phyloP scores from a whole-genome alignment of 1,140 invertebrate species.

The Drosophila mayri region DNA sequence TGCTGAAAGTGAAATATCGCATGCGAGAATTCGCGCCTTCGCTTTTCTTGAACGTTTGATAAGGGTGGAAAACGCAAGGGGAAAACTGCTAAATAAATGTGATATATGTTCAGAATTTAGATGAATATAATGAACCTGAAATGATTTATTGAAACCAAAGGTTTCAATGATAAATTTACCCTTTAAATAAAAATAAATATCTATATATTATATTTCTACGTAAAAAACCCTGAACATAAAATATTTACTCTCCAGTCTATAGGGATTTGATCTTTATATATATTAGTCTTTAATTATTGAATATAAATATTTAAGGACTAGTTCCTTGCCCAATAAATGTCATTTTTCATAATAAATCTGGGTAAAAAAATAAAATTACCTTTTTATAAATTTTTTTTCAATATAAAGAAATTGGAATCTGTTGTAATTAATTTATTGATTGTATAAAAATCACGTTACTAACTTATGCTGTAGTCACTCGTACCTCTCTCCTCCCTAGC shows the following conservation, averaged over 20 bases:
- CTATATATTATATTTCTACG: too few relatives aligned
- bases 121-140: not conserved
- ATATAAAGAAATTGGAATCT: not conserved
- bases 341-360: too few relatives aligned
- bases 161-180: not conserved
- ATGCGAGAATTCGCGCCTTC: slow-evolving; percentile 15
- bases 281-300: too few relatives aligned
- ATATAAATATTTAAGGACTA: too few relatives aligned
- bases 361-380: too few relatives aligned
- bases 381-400: too few relatives aligned
- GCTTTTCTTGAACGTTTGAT: slow-evolving; percentile 3
- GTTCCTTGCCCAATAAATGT: too few relatives aligned
- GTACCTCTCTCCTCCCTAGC: too few relatives aligned
- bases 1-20: slow-evolving; percentile 2
- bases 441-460: not conserved
- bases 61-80: not conserved
- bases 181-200: too few relatives aligned
- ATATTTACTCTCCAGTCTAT: too few relatives aligned
- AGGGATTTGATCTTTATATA: too few relatives aligned
- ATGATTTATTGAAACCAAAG: not conserved
- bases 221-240: too few relatives aligned
- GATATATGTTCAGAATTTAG: not conserved
- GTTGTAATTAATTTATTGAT: not conserved
- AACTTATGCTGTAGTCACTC: not conserved
- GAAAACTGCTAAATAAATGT: not conserved